These are phyloP conservation scores for Brachyhypopomus occidentalis DNA, from an alignment of 2,113 vertebrate genomes.

Conservation along the genomic window DNA sequence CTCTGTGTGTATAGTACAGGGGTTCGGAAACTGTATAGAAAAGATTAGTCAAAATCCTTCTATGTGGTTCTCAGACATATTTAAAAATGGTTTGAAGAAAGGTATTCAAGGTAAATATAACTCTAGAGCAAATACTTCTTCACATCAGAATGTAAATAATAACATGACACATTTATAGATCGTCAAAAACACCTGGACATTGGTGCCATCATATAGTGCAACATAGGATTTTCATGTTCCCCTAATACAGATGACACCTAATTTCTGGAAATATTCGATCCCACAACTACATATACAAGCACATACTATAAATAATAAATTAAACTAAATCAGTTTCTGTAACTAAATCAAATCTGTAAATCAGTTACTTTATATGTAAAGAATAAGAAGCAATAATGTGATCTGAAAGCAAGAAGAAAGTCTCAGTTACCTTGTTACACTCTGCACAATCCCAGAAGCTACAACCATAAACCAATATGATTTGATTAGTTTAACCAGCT, in stretches of 20 bases:
- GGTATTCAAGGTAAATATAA: background rate
- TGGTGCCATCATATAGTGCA: background rate
- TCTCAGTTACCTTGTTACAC: slow-evolving; percentile 4
- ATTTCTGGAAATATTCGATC: no score
- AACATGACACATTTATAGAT: background rate
- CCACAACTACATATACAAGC: background rate
- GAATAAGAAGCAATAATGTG: background rate
- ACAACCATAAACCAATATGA: background rate
- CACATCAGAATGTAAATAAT: background rate
- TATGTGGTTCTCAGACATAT: background rate
- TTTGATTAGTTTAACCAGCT: slow-evolving; percentile 28
- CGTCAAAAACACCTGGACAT: background rate
- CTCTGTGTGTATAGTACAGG: background rate
- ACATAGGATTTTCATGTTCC: background rate
- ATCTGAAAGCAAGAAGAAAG: background rate
- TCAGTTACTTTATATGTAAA: background rate
- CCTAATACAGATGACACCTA: no score
- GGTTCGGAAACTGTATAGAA: background rate
- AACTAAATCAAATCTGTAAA: no score
- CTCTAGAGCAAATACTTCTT: background rate
- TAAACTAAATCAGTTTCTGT: no score
- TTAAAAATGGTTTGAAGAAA: background rate
- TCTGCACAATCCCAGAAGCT: slow-evolving; percentile 7
- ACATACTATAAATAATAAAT: background rate
- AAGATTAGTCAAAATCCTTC: background rate